Evolutionary conservation across 2,113 vertebrate species (phyloP).

Genomic region (Microtus montanus): DNA sequence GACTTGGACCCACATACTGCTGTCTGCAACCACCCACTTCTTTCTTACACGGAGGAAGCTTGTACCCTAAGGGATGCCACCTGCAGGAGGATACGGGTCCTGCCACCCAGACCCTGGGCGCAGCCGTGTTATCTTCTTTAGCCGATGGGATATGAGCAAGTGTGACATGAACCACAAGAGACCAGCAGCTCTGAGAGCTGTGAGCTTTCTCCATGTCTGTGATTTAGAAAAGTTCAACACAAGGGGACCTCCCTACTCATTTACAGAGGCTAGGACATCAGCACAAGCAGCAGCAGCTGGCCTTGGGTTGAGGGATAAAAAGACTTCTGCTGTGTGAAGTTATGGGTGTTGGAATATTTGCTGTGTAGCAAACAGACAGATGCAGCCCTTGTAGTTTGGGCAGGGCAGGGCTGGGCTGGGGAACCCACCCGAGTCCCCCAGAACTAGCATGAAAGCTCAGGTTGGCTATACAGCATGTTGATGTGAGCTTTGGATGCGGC

Average conservation of each 20-base stretch:
- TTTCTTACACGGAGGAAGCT: background rate
- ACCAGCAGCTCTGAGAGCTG: background rate
- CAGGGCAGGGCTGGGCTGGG: background rate
- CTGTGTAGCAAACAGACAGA: background rate
- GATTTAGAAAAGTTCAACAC: background rate
- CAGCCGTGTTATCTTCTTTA: background rate
- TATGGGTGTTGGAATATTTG: background rate
- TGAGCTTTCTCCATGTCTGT: background rate
- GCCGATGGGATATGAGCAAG: background rate
- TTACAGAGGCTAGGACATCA: background rate
- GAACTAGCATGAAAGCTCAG: background rate
- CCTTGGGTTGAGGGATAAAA: background rate
- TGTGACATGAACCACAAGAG: background rate
- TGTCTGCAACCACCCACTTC: background rate
- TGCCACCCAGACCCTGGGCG: background rate
- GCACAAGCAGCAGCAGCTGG: background rate
- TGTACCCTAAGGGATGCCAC: background rate
- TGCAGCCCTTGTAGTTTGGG: background rate
- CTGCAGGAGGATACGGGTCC: background rate
- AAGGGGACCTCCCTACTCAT: no score
- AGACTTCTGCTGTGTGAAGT: background rate
- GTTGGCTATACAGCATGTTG: background rate
- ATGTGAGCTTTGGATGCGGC: no score
- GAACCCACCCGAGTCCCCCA: background rate
- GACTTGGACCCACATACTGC: no score